Base-by-base conservation (phyloP, 2,113 vertebrate genomes). In the Marmota monax region DNA sequence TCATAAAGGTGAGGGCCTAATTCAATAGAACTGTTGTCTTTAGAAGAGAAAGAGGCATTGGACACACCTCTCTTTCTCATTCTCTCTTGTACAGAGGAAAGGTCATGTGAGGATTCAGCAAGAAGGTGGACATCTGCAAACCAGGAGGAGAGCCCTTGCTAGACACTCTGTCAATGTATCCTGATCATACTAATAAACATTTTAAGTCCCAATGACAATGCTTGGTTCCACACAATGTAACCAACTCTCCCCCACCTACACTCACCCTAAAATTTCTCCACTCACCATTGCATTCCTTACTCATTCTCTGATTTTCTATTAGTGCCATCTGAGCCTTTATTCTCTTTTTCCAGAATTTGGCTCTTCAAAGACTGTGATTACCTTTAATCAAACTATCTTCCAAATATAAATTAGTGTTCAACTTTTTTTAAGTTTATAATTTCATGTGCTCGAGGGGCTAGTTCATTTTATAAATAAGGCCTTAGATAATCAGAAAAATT, bases 351-450 rank as follows among this genome's bases (percentile, higher is more conserved):
- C 27, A 88, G 85, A 94, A 92, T 90, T 95, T 96, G 93, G 58
- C 84, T 94, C 61, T 94, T 89, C 29, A 88, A 82, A 94, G 79
- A 48, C 70, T 94, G 17, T 63, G 85, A 65, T 96, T 95, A 77
- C 80, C 61, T 90, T 90, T 87, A 61, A 86, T 93, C 42, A 61
- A 39, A 76, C 32, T 88, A 37, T 80, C 74, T 96, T 96, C 79
- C 96, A 96, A 80, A 85, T 92, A 67, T 87, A 94, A 96, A 92
- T 80, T 77, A 16, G 29, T 91, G 85, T 84, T 88, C 53, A 77
- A 8, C 84, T 91, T 90, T 45, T 45, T 94, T 90, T 79, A 72
- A 80, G 16, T 67, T 95, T 90, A 72, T 77, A 92, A 91, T 88
- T 93, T 82, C 76, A 73, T 82, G 73, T 82, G 78, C 79, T 78